phyloP scores from a whole-genome alignment of 2,113 vertebrate genomes.

The Philantomba maxwellii region DNA sequence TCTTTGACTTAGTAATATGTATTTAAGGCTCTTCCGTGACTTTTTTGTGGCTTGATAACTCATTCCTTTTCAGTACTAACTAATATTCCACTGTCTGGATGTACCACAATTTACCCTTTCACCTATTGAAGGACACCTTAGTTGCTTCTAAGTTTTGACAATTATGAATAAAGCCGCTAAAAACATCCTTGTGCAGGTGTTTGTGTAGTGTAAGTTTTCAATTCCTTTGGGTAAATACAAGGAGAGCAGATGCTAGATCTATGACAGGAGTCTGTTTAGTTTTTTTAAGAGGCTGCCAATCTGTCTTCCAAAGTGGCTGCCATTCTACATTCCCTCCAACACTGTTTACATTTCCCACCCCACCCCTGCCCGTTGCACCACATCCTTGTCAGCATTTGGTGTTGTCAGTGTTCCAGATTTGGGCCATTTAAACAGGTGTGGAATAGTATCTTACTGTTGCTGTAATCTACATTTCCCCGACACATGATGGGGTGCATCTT shows the following conservation, averaged over 20 bases:
- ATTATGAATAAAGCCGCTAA: not conserved
- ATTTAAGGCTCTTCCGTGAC: not conserved
- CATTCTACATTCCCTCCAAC: not conserved
- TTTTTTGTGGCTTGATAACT: not conserved
- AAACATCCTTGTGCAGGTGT: not conserved
- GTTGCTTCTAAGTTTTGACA: not conserved
- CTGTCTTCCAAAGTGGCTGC: not conserved
- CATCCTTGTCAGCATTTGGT: not conserved
- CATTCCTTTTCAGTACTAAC: not conserved
- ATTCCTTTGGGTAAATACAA: not conserved
- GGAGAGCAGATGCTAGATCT: not conserved
- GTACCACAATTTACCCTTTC: not conserved
- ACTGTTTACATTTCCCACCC: not conserved
- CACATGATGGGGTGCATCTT: not conserved
- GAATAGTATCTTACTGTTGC: not conserved
- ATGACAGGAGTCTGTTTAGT: not conserved
- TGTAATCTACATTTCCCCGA: not conserved
- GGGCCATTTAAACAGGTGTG: not conserved
- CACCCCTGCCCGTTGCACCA: not conserved
- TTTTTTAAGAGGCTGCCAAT: not conserved
- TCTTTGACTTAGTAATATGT: not conserved
- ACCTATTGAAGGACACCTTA: not conserved
- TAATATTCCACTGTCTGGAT: not conserved
- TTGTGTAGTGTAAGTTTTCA: not conserved
- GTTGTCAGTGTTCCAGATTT: not conserved